These are phyloP conservation scores for Dynastes tityus DNA, from an alignment of 2,888 invertebrate species.

Conservation along the genomic window DNA sequence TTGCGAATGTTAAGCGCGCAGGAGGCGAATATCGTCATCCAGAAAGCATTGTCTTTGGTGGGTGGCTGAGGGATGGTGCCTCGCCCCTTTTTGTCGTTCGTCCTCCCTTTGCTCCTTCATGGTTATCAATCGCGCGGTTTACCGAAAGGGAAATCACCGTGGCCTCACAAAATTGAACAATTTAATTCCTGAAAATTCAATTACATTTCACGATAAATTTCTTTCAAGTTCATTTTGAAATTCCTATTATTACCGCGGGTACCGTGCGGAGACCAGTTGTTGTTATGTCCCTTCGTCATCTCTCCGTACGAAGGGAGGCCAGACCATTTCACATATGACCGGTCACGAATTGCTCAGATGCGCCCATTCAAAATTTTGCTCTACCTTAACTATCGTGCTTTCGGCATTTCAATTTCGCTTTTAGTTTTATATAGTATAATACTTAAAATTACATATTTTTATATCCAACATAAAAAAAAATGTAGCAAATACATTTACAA, in stretches of 20 bases:
- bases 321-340: conserved; percentile 78
- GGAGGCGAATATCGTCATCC: conserved; percentile 57
- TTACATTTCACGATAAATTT: conserved; percentile 64
- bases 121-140: conserved; percentile 62
- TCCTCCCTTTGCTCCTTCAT: conserved; percentile 24
- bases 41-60: conserved; percentile 60
- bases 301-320: conserved; percentile 62
- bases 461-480: no score
- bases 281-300: conserved; percentile 55
- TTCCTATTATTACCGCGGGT: conserved; percentile 60
- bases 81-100: conserved; percentile 6
- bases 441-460: no score
- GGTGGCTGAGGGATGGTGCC: conserved; percentile 22
- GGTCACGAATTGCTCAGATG: conserved; percentile 79
- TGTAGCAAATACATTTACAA: no score
- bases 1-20: conserved; percentile 7
- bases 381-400: conserved; percentile 54
- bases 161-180: conserved; percentile 70
- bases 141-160: conserved; percentile 69
- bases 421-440: not conserved
- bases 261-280: conserved; percentile 42
- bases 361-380: conserved; percentile 72
- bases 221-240: conserved; percentile 68
- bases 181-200: conserved; percentile 69
- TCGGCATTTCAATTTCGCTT: conserved; percentile 9